These are phyloP conservation scores for Cricetomys ansorgei DNA, from an alignment of 2,113 vertebrate genomes.

Conservation along the genomic window DNA sequence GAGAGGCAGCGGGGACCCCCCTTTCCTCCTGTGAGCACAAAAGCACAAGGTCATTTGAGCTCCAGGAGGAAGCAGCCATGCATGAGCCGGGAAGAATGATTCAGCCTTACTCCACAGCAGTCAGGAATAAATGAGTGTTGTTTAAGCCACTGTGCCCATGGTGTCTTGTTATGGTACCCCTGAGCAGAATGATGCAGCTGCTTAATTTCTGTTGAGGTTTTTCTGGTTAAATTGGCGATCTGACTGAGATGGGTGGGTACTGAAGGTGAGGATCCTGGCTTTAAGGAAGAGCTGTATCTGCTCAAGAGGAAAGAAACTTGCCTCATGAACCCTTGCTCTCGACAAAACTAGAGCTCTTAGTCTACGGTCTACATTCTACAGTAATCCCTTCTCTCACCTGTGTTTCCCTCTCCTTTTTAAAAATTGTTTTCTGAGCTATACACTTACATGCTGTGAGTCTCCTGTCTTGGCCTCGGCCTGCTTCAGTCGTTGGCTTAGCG, in stretches of 20 bases:
- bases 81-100: neutral
- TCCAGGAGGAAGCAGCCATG: neutral
- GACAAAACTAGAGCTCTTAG: neutral
- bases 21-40: neutral
- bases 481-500: neutral
- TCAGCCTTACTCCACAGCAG: neutral
- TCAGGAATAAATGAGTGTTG: neutral
- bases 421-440: neutral
- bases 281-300: slow-evolving; percentile 34
- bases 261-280: neutral
- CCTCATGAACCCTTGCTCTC: neutral
- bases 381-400: neutral
- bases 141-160: neutral
- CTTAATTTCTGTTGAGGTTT: slow-evolving; percentile 46
- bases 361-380: neutral
- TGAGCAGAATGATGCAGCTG: neutral
- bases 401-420: neutral
- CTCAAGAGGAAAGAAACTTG: neutral
- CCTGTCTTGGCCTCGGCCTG: neutral
- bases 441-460: neutral
- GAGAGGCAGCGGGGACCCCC: neutral
- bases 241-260: neutral
- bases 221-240: neutral
- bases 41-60: neutral
- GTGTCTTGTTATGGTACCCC: neutral